Conservation (phyloP, 2,113 vertebrate genomes). For the Benitochromis conjunctus region DNA sequence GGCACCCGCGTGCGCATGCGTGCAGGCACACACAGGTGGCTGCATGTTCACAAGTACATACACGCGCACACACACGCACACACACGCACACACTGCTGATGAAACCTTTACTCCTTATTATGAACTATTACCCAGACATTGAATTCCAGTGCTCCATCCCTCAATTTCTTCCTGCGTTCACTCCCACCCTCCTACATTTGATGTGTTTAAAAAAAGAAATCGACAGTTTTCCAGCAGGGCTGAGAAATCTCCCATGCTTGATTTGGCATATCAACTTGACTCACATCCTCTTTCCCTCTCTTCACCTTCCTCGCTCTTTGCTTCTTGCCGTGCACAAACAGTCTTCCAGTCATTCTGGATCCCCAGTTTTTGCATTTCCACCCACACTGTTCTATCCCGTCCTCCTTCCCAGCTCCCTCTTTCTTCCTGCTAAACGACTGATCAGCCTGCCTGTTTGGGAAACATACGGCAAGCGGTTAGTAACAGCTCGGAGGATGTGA, state of each 20-base stretch:
- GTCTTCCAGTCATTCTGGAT: not conserved
- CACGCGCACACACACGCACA: not conserved
- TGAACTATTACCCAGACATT: constrained; percentile 9
- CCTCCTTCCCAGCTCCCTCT: not conserved
- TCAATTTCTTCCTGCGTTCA: not conserved
- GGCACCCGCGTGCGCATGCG: not conserved
- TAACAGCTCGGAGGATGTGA: not conserved
- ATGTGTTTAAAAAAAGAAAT: not conserved
- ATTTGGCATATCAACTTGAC: constrained; percentile 20
- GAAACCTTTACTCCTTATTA: constrained; percentile 24
- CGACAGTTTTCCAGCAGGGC: not conserved
- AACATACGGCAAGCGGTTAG: not conserved
- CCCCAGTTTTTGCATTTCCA: not conserved
- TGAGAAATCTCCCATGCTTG: constrained; percentile 18
- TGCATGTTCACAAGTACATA: not conserved
- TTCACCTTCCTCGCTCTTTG: not conserved
- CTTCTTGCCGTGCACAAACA: not conserved
- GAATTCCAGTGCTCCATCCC: not conserved
- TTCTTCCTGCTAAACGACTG: not conserved
- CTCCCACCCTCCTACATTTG: not conserved
- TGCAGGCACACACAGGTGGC: not conserved
- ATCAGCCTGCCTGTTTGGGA: not conserved
- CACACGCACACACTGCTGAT: constrained; percentile 1
- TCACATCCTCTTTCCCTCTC: not conserved
- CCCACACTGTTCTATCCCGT: not conserved